Evolutionary conservation across 2,888 invertebrate genomes (phyloP), one percentile per base, ranked within the genome.

Genomic region (Eristalis arbustorum): DNA sequence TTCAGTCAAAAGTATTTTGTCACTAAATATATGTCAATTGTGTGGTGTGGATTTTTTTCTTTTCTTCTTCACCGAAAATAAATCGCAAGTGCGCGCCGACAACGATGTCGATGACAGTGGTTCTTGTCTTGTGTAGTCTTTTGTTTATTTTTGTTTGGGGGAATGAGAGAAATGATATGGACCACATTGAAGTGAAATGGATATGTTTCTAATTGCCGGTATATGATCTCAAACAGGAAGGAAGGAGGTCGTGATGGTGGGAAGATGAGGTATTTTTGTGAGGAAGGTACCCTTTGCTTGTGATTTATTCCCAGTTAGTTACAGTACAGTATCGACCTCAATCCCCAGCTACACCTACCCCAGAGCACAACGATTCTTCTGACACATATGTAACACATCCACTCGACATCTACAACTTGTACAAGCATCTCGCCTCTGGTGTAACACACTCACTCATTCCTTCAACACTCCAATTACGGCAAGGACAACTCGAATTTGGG

Each of bases 1-100:
- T 80, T 74, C 40, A 49, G 67, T 68, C 28, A 5, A 23, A 62
- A 73, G 40, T 49, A 77, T 42, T n/a, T 34, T 61, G 71, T 78
- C 56, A 31, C 76, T 77, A 69, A 77, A 77, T 69, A 69, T 69
- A 77, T 69, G 49, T 69, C 62, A 37, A 66, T 78, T 78, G 78
- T 72, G 4, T 18, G 49, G n/a, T 42, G 42, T 3, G 1, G 14
- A 5, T 49, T 49, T n/a, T 49, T n/a, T n/a, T 49, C 1, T 49
- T 8, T 14, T 42, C 3, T 42, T 42, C n/a, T 42, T 49, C 8
- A 49, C 49, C n/a, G 1, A 42, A 34, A 62, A 68, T 69, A 77
- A 69, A 62, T 62, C 25, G 57, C 34, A 57, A 63, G 57, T 82
- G 64, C 63, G 59, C 37, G 42, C n/a, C 40, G 23, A 49, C 49